Base-by-base conservation (phyloP, 2,888 invertebrate genomes). In the Scaptomyza polygonia region DNA sequence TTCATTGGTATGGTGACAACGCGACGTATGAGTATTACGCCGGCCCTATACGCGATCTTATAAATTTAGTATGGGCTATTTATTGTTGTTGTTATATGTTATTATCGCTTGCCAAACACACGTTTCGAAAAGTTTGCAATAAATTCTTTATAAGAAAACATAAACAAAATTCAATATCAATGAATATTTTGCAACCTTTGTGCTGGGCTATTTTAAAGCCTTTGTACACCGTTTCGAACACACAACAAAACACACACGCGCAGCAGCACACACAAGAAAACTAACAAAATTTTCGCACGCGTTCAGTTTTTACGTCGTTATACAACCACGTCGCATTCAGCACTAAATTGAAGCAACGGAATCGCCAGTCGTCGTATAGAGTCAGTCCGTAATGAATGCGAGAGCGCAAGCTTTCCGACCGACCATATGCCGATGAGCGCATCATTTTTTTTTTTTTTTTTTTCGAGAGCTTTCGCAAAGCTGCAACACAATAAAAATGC, bases 251-350 rank as follows among this genome's bases (percentile, higher is more conserved):
- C 57, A 48, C 64, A 43, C 42, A 47, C 58, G 30, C 18, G 12
- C 8, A 52, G 12, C 8, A 52, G 18, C 42, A 53, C 44, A 53
- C 47, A 62, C 54, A 49, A 45, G 55, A 56, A 71, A 66, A 53
- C 61, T 77, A 36, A 61, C n/a, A n/a, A 57, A 63, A 4, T 8
- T 34, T 49, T 34, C 18, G 72, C 9, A 77, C 61, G 73, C 67
- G 63, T 49, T 63, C 29, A 72, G 40, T 52, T 58, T 65, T 40
- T 53, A 83, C 86, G 90, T 89, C 84, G 86, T 88, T 86, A 88
- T 75, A 90, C 89, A 89, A 90, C 89, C 90, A 89, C 90, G 89
- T 90, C 90, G 89, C 80, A 80, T 70, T 82, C 74, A 70, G 71
- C 70, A 89, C 90, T 89, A 78, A 88, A 62, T 70, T 55, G 53